Percentiles rank a stretch among this genome's conserved stretches.
Evolutionary conservation across 2,888 invertebrate genomes (phyloP).

Genomic region (Cylindroiulus punctatus): DNA sequence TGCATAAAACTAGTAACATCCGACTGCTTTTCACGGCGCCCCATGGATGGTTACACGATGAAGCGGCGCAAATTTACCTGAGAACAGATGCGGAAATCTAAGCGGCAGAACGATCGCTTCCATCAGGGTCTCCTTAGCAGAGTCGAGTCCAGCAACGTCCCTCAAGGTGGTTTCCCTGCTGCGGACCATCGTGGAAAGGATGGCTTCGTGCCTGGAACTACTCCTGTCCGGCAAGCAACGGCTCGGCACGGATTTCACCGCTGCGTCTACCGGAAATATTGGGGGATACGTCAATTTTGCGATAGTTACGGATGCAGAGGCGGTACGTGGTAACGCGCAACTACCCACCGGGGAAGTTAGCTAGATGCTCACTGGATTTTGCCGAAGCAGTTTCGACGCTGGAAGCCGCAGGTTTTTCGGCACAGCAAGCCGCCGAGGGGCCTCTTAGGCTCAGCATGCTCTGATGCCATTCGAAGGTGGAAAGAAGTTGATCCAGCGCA

Average conservation of each 20-base stretch:
- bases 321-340: too few relatives aligned
- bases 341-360: too few relatives aligned
- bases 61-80: conserved; percentile 61
- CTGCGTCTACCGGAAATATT: not conserved
- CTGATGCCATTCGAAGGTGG: not conserved
- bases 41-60: not conserved
- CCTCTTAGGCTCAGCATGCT: not conserved
- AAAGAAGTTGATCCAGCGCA: not conserved
- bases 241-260: not conserved
- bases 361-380: not conserved
- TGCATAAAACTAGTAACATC: not conserved
- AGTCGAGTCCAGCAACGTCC: conserved; percentile 69
- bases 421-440: not conserved
- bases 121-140: conserved; percentile 68
- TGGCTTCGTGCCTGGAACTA: not conserved
- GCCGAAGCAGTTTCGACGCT: not conserved
- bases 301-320: too few relatives aligned
- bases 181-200: not conserved
- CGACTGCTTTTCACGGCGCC: not conserved
- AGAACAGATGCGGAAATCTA: conserved; percentile 71
- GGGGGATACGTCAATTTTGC: too few relatives aligned
- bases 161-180: conserved; percentile 63
- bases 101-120: conserved; percentile 70
- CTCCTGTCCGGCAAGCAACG: not conserved
- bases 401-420: not conserved